Evolutionary conservation across 2,888 invertebrate genomes (phyloP).

Genomic region (Tipula confusa): DNA sequence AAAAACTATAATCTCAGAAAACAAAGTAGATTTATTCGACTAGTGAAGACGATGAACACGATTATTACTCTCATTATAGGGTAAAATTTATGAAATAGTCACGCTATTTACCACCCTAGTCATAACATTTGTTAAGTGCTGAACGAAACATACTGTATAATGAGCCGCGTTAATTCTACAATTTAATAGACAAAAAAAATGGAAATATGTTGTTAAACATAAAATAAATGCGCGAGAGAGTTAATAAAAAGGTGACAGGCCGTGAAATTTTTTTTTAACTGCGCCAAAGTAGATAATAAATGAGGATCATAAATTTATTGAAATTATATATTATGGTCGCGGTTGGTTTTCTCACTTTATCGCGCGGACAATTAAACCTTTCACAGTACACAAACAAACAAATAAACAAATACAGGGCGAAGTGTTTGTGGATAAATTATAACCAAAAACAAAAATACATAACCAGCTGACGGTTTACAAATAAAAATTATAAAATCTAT

Average conservation of each 20-base stretch:
- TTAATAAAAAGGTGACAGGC: slow-evolving; percentile 5
- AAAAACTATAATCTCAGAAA: too few species aligned
- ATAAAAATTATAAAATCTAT: neutral
- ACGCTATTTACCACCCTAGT: too few species aligned
- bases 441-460: neutral
- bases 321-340: neutral
- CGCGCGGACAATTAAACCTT: neutral
- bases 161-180: slow-evolving; percentile 13
- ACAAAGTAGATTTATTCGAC: too few species aligned
- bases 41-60: too few species aligned
- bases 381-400: neutral
- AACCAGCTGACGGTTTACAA: neutral
- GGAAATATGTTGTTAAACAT: neutral
- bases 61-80: too few species aligned
- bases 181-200: slow-evolving; percentile 7
- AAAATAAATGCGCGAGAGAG: neutral
- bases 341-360: neutral
- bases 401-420: neutral
- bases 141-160: too few species aligned
- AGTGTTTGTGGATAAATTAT: neutral
- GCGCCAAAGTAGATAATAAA: neutral
- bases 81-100: too few species aligned
- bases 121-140: too few species aligned
- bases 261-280: slow-evolving; percentile 20
- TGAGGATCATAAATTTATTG: slow-evolving; percentile 3